A percentile compares a stretch with the other conserved stretches of the same genome.
phyloP scores from a whole-genome alignment of 2,797 vertebrate species.

The Rhodeus uyekii region DNA sequence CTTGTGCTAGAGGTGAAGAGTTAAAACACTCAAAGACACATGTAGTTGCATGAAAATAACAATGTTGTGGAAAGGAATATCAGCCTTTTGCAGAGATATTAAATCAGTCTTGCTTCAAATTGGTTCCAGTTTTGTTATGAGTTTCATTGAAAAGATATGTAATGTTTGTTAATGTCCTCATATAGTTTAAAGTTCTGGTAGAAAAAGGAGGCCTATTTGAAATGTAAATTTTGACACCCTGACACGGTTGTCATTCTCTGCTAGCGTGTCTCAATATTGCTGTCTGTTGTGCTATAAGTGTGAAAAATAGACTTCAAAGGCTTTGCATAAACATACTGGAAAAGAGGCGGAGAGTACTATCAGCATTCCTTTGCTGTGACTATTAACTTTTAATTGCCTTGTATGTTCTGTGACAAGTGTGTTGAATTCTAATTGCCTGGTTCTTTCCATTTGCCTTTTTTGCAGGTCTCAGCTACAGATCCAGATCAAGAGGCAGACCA shows the following conservation, averaged over 20 bases:
- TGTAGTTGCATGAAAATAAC: constrained; percentile 15
- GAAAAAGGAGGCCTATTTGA: constrained; percentile 68
- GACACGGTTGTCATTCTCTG: constrained; percentile 52
- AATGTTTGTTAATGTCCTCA: constrained; percentile 65
- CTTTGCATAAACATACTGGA: constrained; percentile 71
- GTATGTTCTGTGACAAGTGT: constrained; percentile 67
- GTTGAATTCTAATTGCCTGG: constrained; percentile 55
- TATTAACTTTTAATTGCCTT: constrained; percentile 77
- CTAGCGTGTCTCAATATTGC: constrained; percentile 61
- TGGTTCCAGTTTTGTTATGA: constrained; percentile 30
- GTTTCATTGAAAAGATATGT: constrained; percentile 55
- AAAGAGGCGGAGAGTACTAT: constrained; percentile 62
- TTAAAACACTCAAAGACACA: constrained; percentile 6
- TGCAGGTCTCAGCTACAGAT: constrained; percentile 86
- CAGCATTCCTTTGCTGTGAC: constrained; percentile 61
- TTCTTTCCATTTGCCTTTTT: constrained; percentile 37
- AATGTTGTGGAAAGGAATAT: constrained; percentile 55
- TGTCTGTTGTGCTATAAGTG: constrained; percentile 65
- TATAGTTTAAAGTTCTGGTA: constrained; percentile 58
- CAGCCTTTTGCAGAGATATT: constrained; percentile 49
- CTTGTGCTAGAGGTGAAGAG: constrained; percentile 81
- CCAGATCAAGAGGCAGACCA: constrained; percentile 86
- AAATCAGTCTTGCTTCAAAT: constrained; percentile 61
- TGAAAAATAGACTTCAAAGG: constrained; percentile 70
- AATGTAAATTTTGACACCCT: constrained; percentile 68